phyloP scores from a whole-genome alignment of 2,797 vertebrate genomes.

The Dipus sagitta region DNA sequence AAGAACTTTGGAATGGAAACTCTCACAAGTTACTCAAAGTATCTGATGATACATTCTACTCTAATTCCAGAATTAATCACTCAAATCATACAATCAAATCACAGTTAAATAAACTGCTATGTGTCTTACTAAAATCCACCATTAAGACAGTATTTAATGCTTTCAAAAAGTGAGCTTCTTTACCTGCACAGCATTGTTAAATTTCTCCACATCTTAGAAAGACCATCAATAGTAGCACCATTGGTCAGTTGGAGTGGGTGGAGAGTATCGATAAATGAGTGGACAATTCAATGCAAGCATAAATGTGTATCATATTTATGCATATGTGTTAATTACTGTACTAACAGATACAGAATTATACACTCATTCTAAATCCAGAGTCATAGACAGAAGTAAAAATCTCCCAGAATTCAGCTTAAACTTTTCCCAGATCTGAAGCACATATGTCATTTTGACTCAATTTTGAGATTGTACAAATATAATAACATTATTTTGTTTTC shows the following conservation, averaged over 20 bases:
- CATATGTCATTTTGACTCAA: not conserved
- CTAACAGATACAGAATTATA: not conserved
- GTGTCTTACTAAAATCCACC: not conserved
- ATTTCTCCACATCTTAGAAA: constrained; percentile 32
- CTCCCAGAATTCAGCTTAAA: constrained; percentile 4
- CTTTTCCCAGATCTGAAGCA: not conserved
- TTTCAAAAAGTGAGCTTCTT: not conserved
- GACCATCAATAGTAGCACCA: not conserved
- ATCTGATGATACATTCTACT: not conserved
- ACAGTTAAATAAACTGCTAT: not conserved
- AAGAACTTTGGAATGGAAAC: constrained; percentile 9
- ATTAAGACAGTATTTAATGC: not conserved
- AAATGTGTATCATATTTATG: not conserved
- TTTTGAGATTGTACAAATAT: constrained; percentile 30
- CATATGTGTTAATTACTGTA: not conserved
- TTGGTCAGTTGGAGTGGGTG: not conserved
- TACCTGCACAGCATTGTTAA: not conserved
- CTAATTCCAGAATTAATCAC: not conserved
- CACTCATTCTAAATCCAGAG: not conserved
- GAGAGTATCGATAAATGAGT: not conserved
- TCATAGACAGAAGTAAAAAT: not conserved
- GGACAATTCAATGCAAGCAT: not conserved
- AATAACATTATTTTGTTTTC: not conserved
- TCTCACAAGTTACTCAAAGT: not conserved
- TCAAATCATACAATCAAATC: not conserved